phyloP scores from a whole-genome alignment of 2,113 vertebrate genomes.

The Coreoperca whiteheadi region DNA sequence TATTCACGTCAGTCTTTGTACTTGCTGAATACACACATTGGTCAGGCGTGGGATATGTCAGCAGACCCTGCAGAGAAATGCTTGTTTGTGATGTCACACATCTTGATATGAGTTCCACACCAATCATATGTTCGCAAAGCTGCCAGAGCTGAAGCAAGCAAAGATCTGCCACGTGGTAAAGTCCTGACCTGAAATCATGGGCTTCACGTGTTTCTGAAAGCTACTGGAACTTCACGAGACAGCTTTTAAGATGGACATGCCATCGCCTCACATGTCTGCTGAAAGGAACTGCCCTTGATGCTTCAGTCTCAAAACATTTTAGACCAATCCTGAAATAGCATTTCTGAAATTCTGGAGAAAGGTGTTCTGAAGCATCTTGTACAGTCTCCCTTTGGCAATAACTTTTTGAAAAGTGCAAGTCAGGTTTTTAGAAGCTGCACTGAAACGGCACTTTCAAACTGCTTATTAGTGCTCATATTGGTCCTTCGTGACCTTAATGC shows the following conservation, averaged over 20 bases:
- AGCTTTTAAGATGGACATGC: not conserved
- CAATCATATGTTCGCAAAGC: not conserved
- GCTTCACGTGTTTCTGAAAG: no score
- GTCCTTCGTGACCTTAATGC: not conserved
- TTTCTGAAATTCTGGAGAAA: not conserved
- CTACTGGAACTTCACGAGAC: not conserved
- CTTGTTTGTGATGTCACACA: not conserved
- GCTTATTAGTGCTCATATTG: not conserved
- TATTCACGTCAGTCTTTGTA: not conserved
- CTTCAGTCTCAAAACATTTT: not conserved
- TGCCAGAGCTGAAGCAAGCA: not conserved
- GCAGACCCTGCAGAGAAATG: not conserved
- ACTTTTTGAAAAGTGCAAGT: not conserved
- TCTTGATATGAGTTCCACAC: not conserved
- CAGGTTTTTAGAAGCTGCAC: not conserved
- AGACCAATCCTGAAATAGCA: not conserved
- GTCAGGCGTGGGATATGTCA: conserved; percentile 18
- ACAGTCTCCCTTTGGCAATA: not conserved
- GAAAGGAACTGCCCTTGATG: not conserved
- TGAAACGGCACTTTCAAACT: not conserved
- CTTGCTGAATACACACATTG: not conserved
- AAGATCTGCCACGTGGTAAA: conserved; percentile 5
- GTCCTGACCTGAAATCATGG: not conserved
- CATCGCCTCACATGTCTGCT: not conserved
- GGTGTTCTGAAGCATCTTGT: not conserved